Base-by-base conservation (phyloP, 1,140 invertebrate genomes). In the Antheraea pernyi region DNA sequence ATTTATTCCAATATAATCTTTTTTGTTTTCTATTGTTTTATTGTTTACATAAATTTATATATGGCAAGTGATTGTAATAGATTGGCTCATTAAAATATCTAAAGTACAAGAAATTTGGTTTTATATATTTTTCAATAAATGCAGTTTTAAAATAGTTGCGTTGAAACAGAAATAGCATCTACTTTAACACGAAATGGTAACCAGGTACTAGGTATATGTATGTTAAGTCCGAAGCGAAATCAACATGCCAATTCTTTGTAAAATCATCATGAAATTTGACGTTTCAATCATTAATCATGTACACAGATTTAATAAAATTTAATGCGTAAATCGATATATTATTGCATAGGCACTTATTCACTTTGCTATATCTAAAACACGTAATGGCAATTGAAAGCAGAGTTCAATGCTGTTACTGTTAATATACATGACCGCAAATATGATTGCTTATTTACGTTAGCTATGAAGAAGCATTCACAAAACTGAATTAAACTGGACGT, bases 281-380 rank as follows among this genome's bases (percentile, higher is more conserved):
- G 30, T 63, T 63, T 13, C 16, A 22, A 36, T 63, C 61, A 63
- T 63, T 63, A 63, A 63, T 63, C 6, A 63, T 37, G 36, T 11
- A 16, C n/a, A 30, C 30, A 9, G 22, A 37, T 53, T 53, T 53
- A 53, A 53, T 1, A 53, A 13, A 6, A 53, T 63, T 63, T 30
- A 63, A 63, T 63, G 30, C 61, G 61, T 63, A 30, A 63, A 63
- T 63, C 61, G n/a, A 63, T 63, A 36, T 63, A 63, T 63, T 53
- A 16, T 16, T 53, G 13, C 61, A 18, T n/a, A 61, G 30, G 19
- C 13, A 22, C 59, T 30, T 30, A 30, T 30, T 30, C 22, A 30
- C 19, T 63, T 63, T 63, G 61, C 18, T 63, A 53, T 63, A 36
- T 63, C 16, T 16, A 22, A 63, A 63, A 63, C 22, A 16, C 22